Evolutionary conservation across 2,888 invertebrate species (phyloP), one percentile per base, ranked within the genome.

Genomic region (Panzeria rudis): DNA sequence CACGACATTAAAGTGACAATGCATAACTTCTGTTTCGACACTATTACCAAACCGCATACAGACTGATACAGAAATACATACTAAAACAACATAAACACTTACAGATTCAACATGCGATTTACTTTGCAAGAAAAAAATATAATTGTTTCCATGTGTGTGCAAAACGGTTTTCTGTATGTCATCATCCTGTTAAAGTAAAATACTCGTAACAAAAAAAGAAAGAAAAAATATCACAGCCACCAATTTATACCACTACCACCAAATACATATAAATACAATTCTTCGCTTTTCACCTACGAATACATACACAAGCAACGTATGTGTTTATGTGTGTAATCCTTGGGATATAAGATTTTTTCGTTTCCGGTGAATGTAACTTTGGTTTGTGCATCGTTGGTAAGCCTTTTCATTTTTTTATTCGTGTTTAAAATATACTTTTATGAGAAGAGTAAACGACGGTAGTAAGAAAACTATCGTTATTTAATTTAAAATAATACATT

Each of bases 11-110:
- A 75, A 85, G 75, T 82, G 82, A 79, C 85, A 85, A 82, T 78
- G 82, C 85, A 82, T 82, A 71, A 78, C 73, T 78, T 78, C 75
- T 82, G 71, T 82, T 85, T 78, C 81, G 82, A 78, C 85, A 85
- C 84, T 73, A 44, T 69, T 75, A 59, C 75, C 62, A 72, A 56
- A 76, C 75, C 76, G 25, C 75, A 71, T 44, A 73, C 47, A 47
- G 17, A 35, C 23, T 32, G 17, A 61, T 11, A 68, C 23, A 38
- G 25, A 50, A 11, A 41, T 29, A 44, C 32, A 44, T 15, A 23
- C 41, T 7, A 13, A 76, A 29, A 20, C 29, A n/a, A 20, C 9
- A 64, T 38, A 54, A 54, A 64, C 41, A 56, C 35, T 25, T 41
- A 17, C 35, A 3, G 69, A 41, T 38, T 64, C 32, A 47, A 38